phyloP scores from a whole-genome alignment of 2,113 vertebrate genomes.

The Tauraco erythrolophus region DNA sequence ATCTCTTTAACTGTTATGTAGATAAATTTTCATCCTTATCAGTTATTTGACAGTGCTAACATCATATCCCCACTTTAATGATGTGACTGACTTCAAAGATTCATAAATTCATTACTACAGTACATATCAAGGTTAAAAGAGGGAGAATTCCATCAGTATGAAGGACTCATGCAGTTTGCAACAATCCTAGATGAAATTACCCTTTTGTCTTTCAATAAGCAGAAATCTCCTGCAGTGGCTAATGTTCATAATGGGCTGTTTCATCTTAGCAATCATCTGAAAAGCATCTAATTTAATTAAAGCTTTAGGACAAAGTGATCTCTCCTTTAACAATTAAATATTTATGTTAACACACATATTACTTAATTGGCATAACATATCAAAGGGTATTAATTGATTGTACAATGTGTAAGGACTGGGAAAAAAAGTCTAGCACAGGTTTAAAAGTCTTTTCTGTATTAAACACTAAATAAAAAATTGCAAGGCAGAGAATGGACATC shows the following conservation, averaged over 20 bases:
- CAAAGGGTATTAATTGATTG: conserved; percentile 13
- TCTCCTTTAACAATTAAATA: conserved; percentile 62
- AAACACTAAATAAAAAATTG: neutral
- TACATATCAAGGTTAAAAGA: conserved; percentile 62
- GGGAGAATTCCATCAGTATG: conserved; percentile 46
- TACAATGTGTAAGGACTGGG: neutral
- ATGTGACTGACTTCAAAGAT: conserved; percentile 45
- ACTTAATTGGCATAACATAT: conserved; percentile 44
- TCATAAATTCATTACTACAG: conserved; percentile 56
- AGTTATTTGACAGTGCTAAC: conserved; percentile 29
- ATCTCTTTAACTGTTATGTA: conserved; percentile 9
- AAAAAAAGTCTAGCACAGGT: neutral
- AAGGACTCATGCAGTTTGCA: conserved; percentile 36
- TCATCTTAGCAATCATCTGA: conserved; percentile 66
- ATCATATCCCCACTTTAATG: conserved; percentile 5
- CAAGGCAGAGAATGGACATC: neutral
- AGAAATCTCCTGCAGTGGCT: conserved; percentile 53
- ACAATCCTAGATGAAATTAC: conserved; percentile 57
- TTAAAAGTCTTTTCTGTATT: neutral
- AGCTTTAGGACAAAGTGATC: conserved; percentile 47
- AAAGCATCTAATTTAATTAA: conserved; percentile 69
- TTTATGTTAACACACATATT: conserved; percentile 48
- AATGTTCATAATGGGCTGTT: conserved; percentile 62
- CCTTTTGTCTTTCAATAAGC: conserved; percentile 64
- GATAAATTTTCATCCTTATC: conserved; percentile 37